These are phyloP conservation scores for Bungarus multicinctus DNA, from an alignment of 2,113 vertebrate species.

Conservation along the genomic window DNA sequence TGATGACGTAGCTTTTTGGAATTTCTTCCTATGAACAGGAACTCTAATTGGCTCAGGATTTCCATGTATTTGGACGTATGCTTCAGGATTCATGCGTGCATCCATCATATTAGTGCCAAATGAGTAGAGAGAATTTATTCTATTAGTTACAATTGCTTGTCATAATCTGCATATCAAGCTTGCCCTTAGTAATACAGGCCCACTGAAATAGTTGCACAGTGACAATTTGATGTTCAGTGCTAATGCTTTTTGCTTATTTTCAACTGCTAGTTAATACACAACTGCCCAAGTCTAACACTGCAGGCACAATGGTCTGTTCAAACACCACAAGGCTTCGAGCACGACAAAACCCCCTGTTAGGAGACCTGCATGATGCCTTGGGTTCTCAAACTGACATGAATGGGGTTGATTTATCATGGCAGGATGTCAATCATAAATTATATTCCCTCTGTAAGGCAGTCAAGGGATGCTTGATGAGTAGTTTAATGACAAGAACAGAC, in stretches of 20 bases:
- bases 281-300: not conserved
- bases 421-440: not conserved
- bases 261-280: not conserved
- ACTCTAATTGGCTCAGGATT: not conserved
- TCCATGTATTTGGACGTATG: not conserved
- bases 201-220: not conserved
- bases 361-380: not conserved
- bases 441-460: not conserved
- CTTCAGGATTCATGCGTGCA: not conserved
- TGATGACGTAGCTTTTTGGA: not conserved
- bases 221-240: not conserved
- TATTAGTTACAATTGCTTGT: not conserved
- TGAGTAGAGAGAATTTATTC: not conserved
- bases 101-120: not conserved
- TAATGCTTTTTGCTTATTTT: not conserved
- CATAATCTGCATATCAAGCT: not conserved
- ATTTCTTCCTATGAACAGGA: not conserved
- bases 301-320: not conserved
- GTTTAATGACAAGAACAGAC: not conserved
- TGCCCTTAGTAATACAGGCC: not conserved
- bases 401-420: not conserved
- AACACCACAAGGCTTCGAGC: not conserved
- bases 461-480: not conserved
- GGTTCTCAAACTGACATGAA: constrained; percentile 2
- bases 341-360: not conserved